These are phyloP conservation scores for Casuarius casuarius DNA, from an alignment of 2,113 vertebrate genomes.

Conservation along the genomic window DNA sequence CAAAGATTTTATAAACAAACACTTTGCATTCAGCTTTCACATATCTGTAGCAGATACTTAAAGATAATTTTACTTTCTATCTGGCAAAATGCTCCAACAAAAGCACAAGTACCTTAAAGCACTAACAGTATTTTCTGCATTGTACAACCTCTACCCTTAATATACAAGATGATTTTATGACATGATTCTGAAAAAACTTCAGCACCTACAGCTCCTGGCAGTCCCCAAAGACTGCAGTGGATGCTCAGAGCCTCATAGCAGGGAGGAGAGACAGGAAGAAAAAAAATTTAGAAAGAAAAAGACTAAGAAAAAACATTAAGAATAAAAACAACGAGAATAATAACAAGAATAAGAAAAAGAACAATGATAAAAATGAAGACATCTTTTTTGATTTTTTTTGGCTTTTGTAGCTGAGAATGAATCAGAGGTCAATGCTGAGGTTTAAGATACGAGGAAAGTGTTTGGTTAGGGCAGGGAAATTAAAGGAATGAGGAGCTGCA, in stretches of 20 bases:
- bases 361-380: not conserved
- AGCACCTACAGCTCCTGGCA: not conserved
- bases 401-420: not conserved
- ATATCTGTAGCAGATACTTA: not conserved
- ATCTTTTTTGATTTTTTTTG: not conserved
- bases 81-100: not conserved
- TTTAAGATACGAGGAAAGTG: not conserved
- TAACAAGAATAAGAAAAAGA: not conserved
- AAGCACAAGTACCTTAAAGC: not conserved
- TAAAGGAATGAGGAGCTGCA: not conserved
- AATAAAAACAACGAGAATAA: not conserved
- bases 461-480: constrained; percentile 23
- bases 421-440: not conserved
- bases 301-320: not conserved
- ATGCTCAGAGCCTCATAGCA: not conserved
- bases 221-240: not conserved
- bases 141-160: not conserved
- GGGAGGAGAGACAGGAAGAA: not conserved
- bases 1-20: not conserved
- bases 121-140: not conserved
- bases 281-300: not conserved
- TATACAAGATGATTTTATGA: not conserved
- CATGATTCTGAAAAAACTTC: not conserved
- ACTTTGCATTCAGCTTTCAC: not conserved
- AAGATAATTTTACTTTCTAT: not conserved